A percentile compares a stretch with the other conserved stretches of the same genome.
Conservation (phyloP, 2,888 invertebrate species). For the Embidobia sp. region DNA sequence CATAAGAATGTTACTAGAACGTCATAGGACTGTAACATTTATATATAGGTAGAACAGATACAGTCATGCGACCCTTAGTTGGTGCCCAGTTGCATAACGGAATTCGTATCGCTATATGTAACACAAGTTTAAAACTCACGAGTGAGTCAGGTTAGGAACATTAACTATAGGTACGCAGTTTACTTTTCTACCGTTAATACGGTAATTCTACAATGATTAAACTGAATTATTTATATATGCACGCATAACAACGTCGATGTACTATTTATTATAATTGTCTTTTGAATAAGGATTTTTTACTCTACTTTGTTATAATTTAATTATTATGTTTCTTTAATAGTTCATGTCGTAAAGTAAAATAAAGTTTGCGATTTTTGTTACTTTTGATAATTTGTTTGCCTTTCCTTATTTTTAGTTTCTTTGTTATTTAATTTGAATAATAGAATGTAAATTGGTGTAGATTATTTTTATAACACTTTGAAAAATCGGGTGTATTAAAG, state of each 20-base stretch:
- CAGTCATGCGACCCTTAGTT: constrained; percentile 45
- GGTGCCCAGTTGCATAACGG: constrained; percentile 56
- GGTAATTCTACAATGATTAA: constrained; percentile 6
- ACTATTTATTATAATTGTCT: too few species aligned
- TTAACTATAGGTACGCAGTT: constrained; percentile 22
- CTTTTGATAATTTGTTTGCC: too few species aligned
- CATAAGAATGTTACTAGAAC: constrained; percentile 14
- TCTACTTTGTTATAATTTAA: neutral
- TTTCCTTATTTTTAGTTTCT: too few species aligned
- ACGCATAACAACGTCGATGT: too few species aligned
- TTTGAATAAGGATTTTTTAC: neutral
- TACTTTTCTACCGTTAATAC: constrained; percentile 45
- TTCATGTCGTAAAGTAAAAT: too few species aligned
- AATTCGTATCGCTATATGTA: constrained; percentile 51
- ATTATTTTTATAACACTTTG: too few species aligned
- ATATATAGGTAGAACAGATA: constrained; percentile 24
- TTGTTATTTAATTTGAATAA: too few species aligned
- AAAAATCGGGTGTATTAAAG: too few species aligned
- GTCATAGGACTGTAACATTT: constrained; percentile 38
- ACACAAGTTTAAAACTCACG: constrained; percentile 36
- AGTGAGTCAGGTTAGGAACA: constrained; percentile 22
- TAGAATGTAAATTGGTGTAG: too few species aligned
- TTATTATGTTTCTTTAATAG: too few species aligned
- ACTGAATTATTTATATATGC: too few species aligned
- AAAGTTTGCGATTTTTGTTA: too few species aligned